Conservation (phyloP, 2,888 invertebrate species). For the Osmoderma eremita region DNA sequence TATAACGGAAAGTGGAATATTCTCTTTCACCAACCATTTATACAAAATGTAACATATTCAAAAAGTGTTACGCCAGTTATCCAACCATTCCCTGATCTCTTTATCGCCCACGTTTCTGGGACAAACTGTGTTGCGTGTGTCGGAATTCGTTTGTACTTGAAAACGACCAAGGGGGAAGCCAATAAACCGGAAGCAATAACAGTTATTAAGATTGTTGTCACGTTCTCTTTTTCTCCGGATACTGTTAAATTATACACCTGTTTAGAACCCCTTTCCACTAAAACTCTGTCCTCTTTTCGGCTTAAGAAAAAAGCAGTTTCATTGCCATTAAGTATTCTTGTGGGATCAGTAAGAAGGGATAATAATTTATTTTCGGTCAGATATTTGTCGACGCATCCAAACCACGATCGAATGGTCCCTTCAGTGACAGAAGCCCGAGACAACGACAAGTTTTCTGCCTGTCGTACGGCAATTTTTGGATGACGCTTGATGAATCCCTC, state of each 20-base stretch:
- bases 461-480: too few species aligned
- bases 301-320: constrained; percentile 58
- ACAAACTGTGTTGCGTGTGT: constrained; percentile 48
- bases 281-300: constrained; percentile 56
- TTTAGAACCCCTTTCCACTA: constrained; percentile 55
- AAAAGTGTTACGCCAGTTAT: constrained; percentile 60
- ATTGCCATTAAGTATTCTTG: constrained; percentile 56
- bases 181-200: constrained; percentile 50
- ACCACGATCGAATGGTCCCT: too few species aligned
- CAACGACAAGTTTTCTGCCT: too few species aligned
- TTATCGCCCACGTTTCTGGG: constrained; percentile 57
- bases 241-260: constrained; percentile 49
- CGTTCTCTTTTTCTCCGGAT: constrained; percentile 54
- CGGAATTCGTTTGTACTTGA: constrained; percentile 54
- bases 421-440: too few species aligned
- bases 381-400: too few species aligned
- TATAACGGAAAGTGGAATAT: too few species aligned
- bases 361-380: too few species aligned
- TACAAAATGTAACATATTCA: constrained; percentile 54
- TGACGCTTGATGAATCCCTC: too few species aligned
- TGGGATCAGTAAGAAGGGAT: constrained; percentile 50
- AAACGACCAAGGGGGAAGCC: constrained; percentile 50
- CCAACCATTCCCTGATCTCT: constrained; percentile 61
- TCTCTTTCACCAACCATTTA: too few species aligned
- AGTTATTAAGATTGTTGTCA: constrained; percentile 52